Percentiles rank a stretch among this genome's conserved stretches.
Conservation (phyloP, 2,797 vertebrate genomes). For the Falco concolor region DNA sequence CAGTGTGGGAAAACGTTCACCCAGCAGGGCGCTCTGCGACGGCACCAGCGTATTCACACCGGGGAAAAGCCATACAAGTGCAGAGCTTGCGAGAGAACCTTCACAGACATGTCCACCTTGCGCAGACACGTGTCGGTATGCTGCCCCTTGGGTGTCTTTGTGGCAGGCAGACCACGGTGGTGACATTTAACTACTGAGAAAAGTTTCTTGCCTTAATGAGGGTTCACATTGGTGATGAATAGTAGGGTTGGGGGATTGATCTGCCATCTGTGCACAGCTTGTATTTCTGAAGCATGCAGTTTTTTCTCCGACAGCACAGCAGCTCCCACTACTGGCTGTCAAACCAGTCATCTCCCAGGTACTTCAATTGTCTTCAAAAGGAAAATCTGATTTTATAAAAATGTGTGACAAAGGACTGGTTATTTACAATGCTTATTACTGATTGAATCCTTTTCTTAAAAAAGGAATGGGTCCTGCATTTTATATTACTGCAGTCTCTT, state of each 20-base stretch:
- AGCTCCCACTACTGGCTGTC: not conserved
- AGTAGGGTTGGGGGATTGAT: not conserved
- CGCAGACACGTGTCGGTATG: slow-evolving; percentile 62
- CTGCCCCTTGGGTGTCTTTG: not conserved
- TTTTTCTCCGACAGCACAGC: not conserved
- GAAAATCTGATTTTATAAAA: not conserved
- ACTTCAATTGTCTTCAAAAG: not conserved
- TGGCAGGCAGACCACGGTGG: not conserved
- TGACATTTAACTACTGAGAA: not conserved
- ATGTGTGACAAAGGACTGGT: accelerated
- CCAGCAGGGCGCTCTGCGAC: slow-evolving; percentile 68
- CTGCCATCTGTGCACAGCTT: accelerated
- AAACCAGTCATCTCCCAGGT: not conserved
- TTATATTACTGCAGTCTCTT: not conserved
- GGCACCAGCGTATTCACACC: slow-evolving; percentile 70
- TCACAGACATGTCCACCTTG: slow-evolving; percentile 70
- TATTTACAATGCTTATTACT: not conserved
- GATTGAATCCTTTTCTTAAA: not conserved
- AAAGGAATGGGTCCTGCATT: accelerated
- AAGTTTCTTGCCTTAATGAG: not conserved
- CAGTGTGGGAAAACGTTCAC: slow-evolving; percentile 71
- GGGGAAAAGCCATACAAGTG: slow-evolving; percentile 71
- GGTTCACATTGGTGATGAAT: not conserved
- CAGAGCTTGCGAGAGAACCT: slow-evolving; percentile 61
- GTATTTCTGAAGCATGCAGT: accelerated